Evolutionary conservation across 1,140 invertebrate species (phyloP), one percentile per base, ranked within the genome.

Genomic region (Drosophila sproati): DNA sequence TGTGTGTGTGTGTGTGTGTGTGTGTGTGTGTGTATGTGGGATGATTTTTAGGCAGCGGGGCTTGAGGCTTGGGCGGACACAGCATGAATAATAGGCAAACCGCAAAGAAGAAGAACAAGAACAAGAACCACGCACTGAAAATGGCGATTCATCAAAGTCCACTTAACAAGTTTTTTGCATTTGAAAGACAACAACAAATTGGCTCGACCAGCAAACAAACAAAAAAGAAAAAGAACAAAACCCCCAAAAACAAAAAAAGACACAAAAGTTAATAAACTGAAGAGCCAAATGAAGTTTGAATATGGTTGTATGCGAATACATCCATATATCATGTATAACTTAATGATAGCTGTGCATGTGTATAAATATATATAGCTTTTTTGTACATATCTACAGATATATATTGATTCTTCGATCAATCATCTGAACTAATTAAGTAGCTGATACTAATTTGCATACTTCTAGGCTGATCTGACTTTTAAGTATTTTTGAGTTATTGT

Each of bases 131-230:
- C 76, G 72, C 79, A 82, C 76, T 78, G 39, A 69, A 83, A 81
- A 77, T 83, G 80, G 85, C 85, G 71, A 89, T 89, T 89, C 85
- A 89, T 89, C 85, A 89, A 89, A 89, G 85, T 89, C 85, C 85
- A 72, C 66, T 63, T 82, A 88, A 89, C 85, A 89, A 89, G 80
- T 89, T 89, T 88, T 89, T 89, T 85, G 85, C 85, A 89, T 88
- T 89, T 89, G 31, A 78, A 74, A 80, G 69, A 78, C 45, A 59
- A 83, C 54, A 78, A 75, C 47, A 66, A 62, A 77, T 68, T 67
- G 39, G 56, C 59, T 3, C 12, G 51, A 51, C 60, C 31, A 60
- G 34, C 29, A n/a, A 37, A 7, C 35, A 5, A 37, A 41, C 4
- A 10, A 3, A 10, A 43, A 56, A 62, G 56, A 52, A 70, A 12